A percentile compares a stretch with the other conserved stretches of the same genome.
phyloP scores from a whole-genome alignment of 2,888 invertebrate genomes.

The Cryptops parisi region DNA sequence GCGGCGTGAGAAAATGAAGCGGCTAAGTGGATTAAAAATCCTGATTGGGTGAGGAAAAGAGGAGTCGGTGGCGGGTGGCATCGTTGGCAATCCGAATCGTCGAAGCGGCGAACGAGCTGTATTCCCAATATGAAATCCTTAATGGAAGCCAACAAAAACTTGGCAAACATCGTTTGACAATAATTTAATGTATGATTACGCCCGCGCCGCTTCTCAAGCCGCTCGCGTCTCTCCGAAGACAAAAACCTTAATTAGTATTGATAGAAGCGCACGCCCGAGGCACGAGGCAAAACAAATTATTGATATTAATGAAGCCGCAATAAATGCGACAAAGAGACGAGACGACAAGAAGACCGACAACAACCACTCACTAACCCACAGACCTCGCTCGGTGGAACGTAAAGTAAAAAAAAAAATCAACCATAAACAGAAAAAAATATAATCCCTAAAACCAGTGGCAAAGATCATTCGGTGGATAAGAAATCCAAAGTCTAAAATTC shows the following conservation, averaged over 20 bases:
- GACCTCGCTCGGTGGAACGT: not conserved
- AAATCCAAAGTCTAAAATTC: too few relatives aligned
- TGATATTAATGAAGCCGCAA: not conserved
- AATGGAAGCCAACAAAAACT: not conserved
- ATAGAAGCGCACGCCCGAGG: not conserved
- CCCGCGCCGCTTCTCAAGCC: not conserved
- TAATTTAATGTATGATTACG: not conserved
- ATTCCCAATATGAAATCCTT: too few relatives aligned
- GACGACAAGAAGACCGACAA: not conserved
- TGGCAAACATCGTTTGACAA: not conserved
- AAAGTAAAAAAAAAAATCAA: not conserved
- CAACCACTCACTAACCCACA: too few relatives aligned
- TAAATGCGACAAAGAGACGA: not conserved
- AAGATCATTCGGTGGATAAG: too few relatives aligned
- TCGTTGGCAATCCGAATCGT: too few relatives aligned
- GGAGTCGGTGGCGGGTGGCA: too few relatives aligned
- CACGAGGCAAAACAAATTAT: not conserved
- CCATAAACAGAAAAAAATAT: not conserved
- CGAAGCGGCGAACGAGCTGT: too few relatives aligned
- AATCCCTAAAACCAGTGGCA: too few relatives aligned
- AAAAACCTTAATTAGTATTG: not conserved
- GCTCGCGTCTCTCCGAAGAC: not conserved
- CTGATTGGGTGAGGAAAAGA: too few relatives aligned
- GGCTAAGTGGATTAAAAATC: too few relatives aligned
- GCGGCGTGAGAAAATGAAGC: too few relatives aligned